These are phyloP conservation scores for Melanotaenia parkinsoni DNA, from an alignment of 2,797 vertebrate genomes.

Conservation along the genomic window DNA sequence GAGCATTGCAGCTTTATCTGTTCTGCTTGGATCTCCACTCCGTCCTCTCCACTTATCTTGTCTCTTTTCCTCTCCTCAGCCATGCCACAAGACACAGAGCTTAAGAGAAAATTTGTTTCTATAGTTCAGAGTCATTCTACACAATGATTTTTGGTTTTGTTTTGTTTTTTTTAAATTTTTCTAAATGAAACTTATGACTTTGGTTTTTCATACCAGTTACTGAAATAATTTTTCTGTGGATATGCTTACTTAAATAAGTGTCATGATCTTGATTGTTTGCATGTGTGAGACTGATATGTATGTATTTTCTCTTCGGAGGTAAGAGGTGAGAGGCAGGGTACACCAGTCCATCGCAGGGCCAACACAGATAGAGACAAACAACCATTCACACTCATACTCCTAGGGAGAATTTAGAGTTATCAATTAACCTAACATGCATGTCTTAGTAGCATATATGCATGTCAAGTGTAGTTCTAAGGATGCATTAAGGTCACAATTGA, in stretches of 20 bases:
- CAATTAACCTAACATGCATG: too few relatives aligned
- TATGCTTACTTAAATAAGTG: neutral
- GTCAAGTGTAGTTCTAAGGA: too few relatives aligned
- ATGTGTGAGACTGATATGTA: neutral
- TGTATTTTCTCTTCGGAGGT: neutral
- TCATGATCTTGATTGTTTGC: slow-evolving; percentile 1
- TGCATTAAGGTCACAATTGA: too few relatives aligned
- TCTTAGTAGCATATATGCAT: too few relatives aligned
- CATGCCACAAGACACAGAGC: slow-evolving; percentile 38
- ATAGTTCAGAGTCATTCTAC: neutral
- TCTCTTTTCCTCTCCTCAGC: slow-evolving; percentile 51
- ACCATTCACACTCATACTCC: too few relatives aligned
- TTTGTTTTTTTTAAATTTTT: neutral
- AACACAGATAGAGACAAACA: too few relatives aligned
- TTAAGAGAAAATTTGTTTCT: slow-evolving; percentile 34
- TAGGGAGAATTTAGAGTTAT: too few relatives aligned
- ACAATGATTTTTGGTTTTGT: neutral
- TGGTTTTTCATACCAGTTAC: neutral
- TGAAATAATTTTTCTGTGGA: neutral
- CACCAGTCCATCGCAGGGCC: too few relatives aligned
- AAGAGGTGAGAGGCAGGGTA: too few relatives aligned
- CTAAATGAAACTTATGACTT: neutral
- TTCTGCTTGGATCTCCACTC: slow-evolving; percentile 47
- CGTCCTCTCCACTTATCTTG: slow-evolving; percentile 70
- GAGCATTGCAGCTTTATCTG: slow-evolving; percentile 65